Evolutionary conservation across 2,888 invertebrate genomes (phyloP).

Genomic region (Oligia strigilis): DNA sequence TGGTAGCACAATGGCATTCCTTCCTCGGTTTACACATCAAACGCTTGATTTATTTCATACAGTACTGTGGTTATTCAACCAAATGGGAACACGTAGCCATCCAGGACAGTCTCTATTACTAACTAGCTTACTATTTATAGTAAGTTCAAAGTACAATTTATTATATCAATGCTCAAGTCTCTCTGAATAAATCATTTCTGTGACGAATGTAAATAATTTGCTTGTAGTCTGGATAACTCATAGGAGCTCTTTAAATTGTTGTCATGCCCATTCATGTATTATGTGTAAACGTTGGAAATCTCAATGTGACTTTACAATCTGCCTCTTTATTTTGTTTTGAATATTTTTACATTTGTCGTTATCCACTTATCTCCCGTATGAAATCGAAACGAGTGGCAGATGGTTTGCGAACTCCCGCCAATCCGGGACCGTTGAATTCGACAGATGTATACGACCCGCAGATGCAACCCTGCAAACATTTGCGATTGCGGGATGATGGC

Average conservation of each 20-base stretch:
- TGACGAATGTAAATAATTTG: slow-evolving; percentile 34
- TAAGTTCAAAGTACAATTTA: slow-evolving; percentile 61
- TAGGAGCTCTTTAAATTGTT: slow-evolving; percentile 25
- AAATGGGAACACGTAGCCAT: slow-evolving; percentile 32
- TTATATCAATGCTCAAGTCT: slow-evolving; percentile 58
- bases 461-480: slow-evolving; percentile 61
- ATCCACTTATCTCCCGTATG: slow-evolving; percentile 55
- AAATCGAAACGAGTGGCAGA: slow-evolving; percentile 65
- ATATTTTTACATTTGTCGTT: slow-evolving; percentile 57
- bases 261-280: slow-evolving; percentile 7
- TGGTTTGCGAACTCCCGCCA: slow-evolving; percentile 61
- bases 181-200: slow-evolving; percentile 30
- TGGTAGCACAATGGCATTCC: slow-evolving; percentile 60
- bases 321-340: slow-evolving; percentile 33
- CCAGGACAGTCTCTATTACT: slow-evolving; percentile 33
- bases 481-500: slow-evolving; percentile 31
- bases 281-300: slow-evolving; percentile 3
- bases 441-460: slow-evolving; percentile 63
- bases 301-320: slow-evolving; percentile 38
- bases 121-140: slow-evolving; percentile 44
- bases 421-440: slow-evolving; percentile 51
- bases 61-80: slow-evolving; percentile 53
- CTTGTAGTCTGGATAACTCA: not conserved
- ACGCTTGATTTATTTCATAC: slow-evolving; percentile 50
- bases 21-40: slow-evolving; percentile 54